Percentiles rank a stretch among this genome's conserved stretches.
Conservation (phyloP, 2,888 invertebrate genomes). For the Trichacis sp. region DNA sequence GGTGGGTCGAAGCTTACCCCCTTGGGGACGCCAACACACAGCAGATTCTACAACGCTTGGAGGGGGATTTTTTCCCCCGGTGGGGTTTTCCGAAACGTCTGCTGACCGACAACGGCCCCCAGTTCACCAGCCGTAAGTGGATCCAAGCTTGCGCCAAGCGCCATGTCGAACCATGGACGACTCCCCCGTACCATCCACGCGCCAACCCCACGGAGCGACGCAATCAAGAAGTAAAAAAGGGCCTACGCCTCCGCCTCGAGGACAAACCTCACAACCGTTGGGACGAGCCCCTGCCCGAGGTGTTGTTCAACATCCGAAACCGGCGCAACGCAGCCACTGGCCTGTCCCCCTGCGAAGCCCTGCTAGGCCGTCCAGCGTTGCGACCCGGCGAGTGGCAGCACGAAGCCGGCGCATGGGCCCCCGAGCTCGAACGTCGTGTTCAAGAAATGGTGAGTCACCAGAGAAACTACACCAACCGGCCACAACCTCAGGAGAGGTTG, state of each 20-base stretch:
- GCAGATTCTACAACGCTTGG: slow-evolving; percentile 10
- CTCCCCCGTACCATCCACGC: no score
- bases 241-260: no score
- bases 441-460: neutral
- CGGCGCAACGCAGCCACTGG: neutral
- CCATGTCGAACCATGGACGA: slow-evolving; percentile 14
- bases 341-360: no score
- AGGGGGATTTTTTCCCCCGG: slow-evolving; percentile 2
- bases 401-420: no score
- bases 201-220: no score
- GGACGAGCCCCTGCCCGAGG: no score
- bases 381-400: neutral
- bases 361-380: no score
- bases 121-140: slow-evolving; percentile 17
- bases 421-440: neutral
- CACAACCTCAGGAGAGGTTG: neutral
- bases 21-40: slow-evolving; percentile 4
- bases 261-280: slow-evolving; percentile 7
- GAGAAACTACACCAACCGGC: neutral
- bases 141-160: slow-evolving; percentile 5
- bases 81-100: slow-evolving; percentile 8
- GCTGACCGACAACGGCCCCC: slow-evolving; percentile 20
- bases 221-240: no score
- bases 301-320: neutral
- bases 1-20: slow-evolving; percentile 45